A percentile compares a stretch with the other conserved stretches of the same genome.
These are phyloP conservation scores for Hypocryptadius cinnamomeus DNA, from an alignment of 2,113 vertebrate genomes.

Conservation along the genomic window DNA sequence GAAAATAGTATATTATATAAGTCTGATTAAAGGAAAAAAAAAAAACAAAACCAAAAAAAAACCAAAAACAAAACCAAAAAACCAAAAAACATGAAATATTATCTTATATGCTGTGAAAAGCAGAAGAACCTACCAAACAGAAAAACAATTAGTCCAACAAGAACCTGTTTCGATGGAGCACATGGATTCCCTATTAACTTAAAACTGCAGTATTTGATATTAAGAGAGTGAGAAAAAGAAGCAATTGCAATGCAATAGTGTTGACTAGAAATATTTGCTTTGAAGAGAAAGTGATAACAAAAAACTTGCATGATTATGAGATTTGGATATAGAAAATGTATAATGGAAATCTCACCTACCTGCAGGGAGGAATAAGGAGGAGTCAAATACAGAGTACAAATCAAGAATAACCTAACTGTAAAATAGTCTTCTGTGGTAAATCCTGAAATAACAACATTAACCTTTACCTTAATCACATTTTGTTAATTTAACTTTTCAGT, in stretches of 20 bases:
- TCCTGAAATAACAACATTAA: background rate
- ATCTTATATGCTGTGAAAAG: background rate
- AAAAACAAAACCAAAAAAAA: no score
- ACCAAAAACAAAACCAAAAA: no score
- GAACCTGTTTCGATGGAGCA: background rate
- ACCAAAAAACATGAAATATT: background rate
- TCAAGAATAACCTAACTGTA: background rate
- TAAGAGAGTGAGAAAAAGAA: background rate
- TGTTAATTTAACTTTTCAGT: background rate
- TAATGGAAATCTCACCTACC: background rate
- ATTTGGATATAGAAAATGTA: background rate
- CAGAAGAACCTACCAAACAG: background rate
- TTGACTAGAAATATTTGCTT: background rate
- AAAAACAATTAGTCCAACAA: background rate
- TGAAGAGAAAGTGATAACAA: background rate
- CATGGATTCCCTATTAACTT: background rate
- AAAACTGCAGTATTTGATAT: background rate
- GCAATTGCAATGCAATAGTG: background rate
- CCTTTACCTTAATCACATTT: background rate
- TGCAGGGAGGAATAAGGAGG: background rate
- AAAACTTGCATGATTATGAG: background rate
- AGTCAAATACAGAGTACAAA: background rate
- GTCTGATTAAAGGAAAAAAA: background rate
- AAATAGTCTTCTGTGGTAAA: background rate
- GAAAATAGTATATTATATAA: background rate